phyloP scores from a whole-genome alignment of 2,113 vertebrate species.

The Tetrao urogallus region DNA sequence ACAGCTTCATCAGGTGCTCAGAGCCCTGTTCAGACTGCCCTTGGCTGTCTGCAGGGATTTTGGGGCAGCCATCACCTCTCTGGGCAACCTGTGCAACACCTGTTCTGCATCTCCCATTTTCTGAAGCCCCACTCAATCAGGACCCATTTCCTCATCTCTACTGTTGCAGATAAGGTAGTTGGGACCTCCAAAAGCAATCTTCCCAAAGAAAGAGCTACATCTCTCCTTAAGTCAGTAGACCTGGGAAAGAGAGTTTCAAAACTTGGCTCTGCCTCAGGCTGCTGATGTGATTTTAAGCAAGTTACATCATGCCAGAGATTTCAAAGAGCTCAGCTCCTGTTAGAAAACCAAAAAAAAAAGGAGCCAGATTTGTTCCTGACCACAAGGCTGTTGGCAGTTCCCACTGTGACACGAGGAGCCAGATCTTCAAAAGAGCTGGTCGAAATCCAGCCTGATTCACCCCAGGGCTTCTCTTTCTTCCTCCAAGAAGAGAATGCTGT shows the following conservation, averaged over 20 bases:
- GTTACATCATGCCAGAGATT: conserved; percentile 32
- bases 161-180: neutral
- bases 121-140: accelerated
- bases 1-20: too few relatives aligned
- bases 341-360: neutral
- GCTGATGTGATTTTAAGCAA: conserved; percentile 12
- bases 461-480: conserved; percentile 8
- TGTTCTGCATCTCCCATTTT: neutral
- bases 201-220: neutral
- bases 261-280: conserved; percentile 2
- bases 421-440: conserved; percentile 36
- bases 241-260: neutral
- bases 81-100: too few relatives aligned
- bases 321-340: conserved; percentile 46
- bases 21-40: too few relatives aligned
- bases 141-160: neutral
- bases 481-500: neutral
- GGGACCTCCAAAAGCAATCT: neutral
- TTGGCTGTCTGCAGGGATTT: too few relatives aligned
- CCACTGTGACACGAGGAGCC: conserved; percentile 33
- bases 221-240: neutral
- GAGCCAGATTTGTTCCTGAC: conserved; percentile 41
- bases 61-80: too few relatives aligned
- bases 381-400: conserved; percentile 4
- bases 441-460: conserved; percentile 16